A percentile compares a stretch with the other conserved stretches of the same genome.
These are phyloP conservation scores for Ctena decussata DNA, from an alignment of 2,888 invertebrate genomes.

Conservation along the genomic window DNA sequence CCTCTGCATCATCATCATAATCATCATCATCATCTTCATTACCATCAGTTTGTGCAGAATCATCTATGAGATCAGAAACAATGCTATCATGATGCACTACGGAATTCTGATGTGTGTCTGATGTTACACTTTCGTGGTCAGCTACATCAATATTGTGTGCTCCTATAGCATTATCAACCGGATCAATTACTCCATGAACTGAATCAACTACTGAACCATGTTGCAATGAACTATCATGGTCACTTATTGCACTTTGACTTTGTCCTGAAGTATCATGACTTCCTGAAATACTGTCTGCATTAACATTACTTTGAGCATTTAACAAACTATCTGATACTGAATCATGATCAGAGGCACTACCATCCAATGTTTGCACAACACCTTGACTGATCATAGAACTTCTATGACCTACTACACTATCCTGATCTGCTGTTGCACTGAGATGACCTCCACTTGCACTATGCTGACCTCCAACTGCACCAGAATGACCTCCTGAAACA, in stretches of 20 bases:
- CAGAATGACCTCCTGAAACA: background rate
- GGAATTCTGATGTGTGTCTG: background rate
- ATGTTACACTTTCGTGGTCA: background rate
- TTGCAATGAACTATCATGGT: background rate
- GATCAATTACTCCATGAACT: background rate
- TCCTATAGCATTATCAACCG: background rate
- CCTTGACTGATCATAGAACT: background rate
- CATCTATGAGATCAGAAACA: background rate
- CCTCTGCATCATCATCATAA: background rate
- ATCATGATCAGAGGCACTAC: background rate
- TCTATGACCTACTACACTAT: background rate
- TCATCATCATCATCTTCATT: background rate
- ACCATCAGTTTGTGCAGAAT: background rate
- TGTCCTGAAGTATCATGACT: background rate
- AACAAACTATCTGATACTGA: background rate
- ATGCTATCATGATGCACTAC: background rate
- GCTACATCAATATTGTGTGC: background rate
- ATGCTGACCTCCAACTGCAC: background rate
- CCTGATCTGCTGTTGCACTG: background rate
- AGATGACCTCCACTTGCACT: background rate
- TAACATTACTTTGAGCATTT: background rate
- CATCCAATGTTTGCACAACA: background rate
- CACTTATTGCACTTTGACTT: background rate
- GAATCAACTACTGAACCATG: background rate
- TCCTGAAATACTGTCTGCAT: background rate